These are phyloP conservation scores for Adineta ricciae DNA, from an alignment of 2,888 invertebrate genomes.

Conservation along the genomic window DNA sequence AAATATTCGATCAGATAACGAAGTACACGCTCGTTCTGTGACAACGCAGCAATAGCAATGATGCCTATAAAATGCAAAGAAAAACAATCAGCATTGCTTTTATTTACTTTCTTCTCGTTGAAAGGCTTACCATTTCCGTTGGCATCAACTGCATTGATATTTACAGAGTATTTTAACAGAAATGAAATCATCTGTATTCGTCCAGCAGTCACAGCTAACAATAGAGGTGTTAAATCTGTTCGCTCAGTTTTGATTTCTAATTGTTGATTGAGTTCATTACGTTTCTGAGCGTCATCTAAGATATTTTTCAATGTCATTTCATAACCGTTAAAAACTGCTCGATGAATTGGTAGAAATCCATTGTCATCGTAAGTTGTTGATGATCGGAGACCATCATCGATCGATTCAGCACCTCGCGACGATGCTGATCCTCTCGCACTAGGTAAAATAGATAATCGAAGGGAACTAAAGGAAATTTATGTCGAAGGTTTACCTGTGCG, in stretches of 20 bases:
- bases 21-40: slow-evolving; percentile 11
- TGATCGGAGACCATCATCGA: not conserved
- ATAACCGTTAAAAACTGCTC: not conserved
- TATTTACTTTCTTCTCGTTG: no score
- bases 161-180: not conserved
- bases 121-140: not conserved
- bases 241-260: not conserved
- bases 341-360: not conserved
- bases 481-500: not conserved
- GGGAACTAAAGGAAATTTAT: not conserved
- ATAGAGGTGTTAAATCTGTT: not conserved
- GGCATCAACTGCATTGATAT: not conserved
- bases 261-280: not conserved
- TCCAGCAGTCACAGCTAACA: not conserved
- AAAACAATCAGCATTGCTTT: no score
- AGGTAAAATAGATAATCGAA: not conserved
- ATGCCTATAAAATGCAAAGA: not conserved
- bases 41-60: not conserved
- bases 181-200: not conserved
- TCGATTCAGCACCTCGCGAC: not conserved
- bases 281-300: not conserved
- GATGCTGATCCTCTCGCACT: not conserved
- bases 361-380: not conserved
- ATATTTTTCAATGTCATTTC: not conserved
- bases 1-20: not conserved